These are phyloP conservation scores for Rachycentron canadum DNA, from an alignment of 2,797 vertebrate species.

Conservation along the genomic window DNA sequence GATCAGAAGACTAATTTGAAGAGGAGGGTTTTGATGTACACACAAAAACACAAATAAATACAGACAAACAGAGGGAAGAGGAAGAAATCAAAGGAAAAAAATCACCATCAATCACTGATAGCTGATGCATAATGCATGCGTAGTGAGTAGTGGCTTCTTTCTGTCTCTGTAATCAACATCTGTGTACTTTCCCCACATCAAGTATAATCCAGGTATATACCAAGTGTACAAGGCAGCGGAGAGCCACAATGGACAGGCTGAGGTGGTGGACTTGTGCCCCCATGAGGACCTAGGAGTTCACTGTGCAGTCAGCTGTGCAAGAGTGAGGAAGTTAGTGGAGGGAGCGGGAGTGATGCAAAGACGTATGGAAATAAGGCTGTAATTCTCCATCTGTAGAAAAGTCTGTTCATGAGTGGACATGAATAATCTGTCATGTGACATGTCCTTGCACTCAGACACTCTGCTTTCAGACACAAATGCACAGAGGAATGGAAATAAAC, in stretches of 20 bases:
- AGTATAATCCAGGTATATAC: constrained; percentile 7
- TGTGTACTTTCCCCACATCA: constrained; percentile 3
- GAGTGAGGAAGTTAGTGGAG: constrained; percentile 34
- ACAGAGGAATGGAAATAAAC: constrained; percentile 2
- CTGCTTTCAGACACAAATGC: neutral
- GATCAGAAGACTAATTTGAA: neutral
- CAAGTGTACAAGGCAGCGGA: constrained; percentile 20
- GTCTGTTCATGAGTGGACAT: constrained; percentile 37
- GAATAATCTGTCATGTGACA: constrained; percentile 44
- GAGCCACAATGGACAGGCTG: constrained; percentile 21
- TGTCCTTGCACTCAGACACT: constrained; percentile 37
- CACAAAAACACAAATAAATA: neutral
- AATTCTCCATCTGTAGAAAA: constrained; percentile 47
- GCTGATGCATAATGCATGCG: constrained; percentile 27
- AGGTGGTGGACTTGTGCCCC: constrained; percentile 42
- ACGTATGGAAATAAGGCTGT: constrained; percentile 63
- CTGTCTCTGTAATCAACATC: constrained; percentile 18
- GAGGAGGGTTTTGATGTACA: neutral
- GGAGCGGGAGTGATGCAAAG: constrained; percentile 39
- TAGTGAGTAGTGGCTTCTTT: neutral
- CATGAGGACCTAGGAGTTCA: constrained; percentile 63
- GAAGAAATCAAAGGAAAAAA: neutral
- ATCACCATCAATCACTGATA: constrained; percentile 3
- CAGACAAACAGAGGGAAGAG: neutral
- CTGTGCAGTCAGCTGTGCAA: constrained; percentile 69